Conservation (phyloP, 2,797 vertebrate species). For the Gymnocypris eckloni region DNA sequence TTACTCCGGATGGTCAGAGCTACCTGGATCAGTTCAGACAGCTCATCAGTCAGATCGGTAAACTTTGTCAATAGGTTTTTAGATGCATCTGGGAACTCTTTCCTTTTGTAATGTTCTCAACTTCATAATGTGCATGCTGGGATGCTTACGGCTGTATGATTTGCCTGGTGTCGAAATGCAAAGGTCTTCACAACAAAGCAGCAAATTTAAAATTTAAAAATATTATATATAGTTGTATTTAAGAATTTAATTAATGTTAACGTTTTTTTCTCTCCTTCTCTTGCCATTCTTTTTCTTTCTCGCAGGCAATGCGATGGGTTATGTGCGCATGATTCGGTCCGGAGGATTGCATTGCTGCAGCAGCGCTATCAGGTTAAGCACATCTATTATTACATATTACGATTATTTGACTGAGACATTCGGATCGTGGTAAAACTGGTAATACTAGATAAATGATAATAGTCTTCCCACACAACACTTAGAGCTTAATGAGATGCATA, state of each 20-base stretch:
- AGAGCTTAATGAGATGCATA: background rate
- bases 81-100: background rate
- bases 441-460: background rate
- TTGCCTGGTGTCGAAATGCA: background rate
- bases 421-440: background rate
- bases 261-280: background rate
- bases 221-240: background rate
- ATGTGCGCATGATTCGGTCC: conserved; percentile 97
- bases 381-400: background rate
- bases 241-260: background rate
- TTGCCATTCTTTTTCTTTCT: background rate
- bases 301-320: conserved; percentile 97
- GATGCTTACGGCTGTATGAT: background rate
- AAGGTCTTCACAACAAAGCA: background rate
- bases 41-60: conserved; percentile 98
- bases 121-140: background rate
- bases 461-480: background rate
- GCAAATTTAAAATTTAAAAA: background rate
- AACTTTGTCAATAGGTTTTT: conserved; percentile 48
- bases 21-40: conserved; percentile 99
- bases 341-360: conserved; percentile 98
- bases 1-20: conserved; percentile 97
- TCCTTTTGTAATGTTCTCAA: background rate
- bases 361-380: conserved; percentile 92
- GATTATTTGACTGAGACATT: background rate